phyloP scores from a whole-genome alignment of 2,888 invertebrate species.

The Aleiodes leptofemur region DNA sequence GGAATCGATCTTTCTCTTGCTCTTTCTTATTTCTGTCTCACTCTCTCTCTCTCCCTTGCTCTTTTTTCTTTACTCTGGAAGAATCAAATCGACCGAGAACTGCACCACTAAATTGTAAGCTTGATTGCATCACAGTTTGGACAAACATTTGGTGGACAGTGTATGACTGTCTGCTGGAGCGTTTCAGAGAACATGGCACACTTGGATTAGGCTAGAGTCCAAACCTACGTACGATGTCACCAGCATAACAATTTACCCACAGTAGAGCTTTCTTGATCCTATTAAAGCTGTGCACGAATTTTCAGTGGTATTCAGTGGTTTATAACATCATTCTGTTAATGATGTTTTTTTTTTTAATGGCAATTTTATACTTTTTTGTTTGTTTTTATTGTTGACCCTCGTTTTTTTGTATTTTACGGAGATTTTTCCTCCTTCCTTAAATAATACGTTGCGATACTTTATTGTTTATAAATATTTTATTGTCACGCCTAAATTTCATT shows the following conservation, averaged over 20 bases:
- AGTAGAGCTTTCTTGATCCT: constrained; percentile 61
- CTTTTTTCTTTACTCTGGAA: background rate
- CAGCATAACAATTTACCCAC: constrained; percentile 66
- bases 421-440: too few species aligned
- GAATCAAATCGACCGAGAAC: constrained; percentile 16
- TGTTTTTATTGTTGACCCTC: too few species aligned
- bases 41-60: background rate
- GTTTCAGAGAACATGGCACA: constrained; percentile 30
- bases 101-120: constrained; percentile 49
- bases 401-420: too few species aligned
- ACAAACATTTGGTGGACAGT: constrained; percentile 64
- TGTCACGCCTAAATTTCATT: too few species aligned
- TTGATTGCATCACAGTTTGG: constrained; percentile 68
- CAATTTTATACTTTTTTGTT: too few species aligned
- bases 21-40: constrained; percentile 20
- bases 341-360: too few species aligned
- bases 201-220: constrained; percentile 68
- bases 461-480: too few species aligned
- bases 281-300: constrained; percentile 61
- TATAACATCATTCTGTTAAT: too few species aligned
- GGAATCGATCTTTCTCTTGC: constrained; percentile 12
- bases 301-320: constrained; percentile 41
- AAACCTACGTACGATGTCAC: constrained; percentile 55
- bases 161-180: constrained; percentile 41
- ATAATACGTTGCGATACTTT: too few species aligned